Evolutionary conservation across 2,113 vertebrate species (phyloP), one percentile per base, ranked within the genome.

Genomic region (Vulpes vulpes): DNA sequence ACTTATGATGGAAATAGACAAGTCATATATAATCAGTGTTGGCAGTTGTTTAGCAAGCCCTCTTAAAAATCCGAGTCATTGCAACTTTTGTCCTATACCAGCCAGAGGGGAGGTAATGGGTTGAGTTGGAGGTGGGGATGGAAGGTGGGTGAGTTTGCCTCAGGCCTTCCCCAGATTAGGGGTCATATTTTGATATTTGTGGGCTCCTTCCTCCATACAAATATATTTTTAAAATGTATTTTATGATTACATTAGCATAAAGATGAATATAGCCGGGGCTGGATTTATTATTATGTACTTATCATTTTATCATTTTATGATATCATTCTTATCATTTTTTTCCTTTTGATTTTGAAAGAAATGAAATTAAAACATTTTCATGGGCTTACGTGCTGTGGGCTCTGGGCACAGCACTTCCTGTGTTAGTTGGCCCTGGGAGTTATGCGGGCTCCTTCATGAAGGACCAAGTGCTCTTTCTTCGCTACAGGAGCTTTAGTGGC

Each of bases 1-100:
- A 88, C 22, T 80, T 65, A 60, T 17, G 69, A 96, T 86, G 4
- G 67, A 95, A 80, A 78, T 57, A 82, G 85, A 76, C 73, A 92
- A 88, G 83, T 71, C 89, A 32, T 95, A 69, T 65, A 67, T 57
- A 89, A 90, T 90, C 51, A 38, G 2, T 38, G 23, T 87, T 88
- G 64, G 25, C n/a, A 27, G 6, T 20, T 30, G 10, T 43, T 74
- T 51, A n/a, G 53, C 92, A 94, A 73, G 65, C 27, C 14, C 67
- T 92, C n/a, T 74, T 57, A 59, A 87, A 92, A 91, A 65, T 93
- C 78, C 82, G 16, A 62, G 49, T 82, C 11, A 0, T 43, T 67
- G 38, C 76, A 64, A 71, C 20, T 95, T 84, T 67, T 92, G 30
- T 30, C 14, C 30, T 82, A 15, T 43, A 16, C 19, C 79, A 43